Base-by-base conservation (phyloP, 2,113 vertebrate species). In the Atrichornis clamosus region DNA sequence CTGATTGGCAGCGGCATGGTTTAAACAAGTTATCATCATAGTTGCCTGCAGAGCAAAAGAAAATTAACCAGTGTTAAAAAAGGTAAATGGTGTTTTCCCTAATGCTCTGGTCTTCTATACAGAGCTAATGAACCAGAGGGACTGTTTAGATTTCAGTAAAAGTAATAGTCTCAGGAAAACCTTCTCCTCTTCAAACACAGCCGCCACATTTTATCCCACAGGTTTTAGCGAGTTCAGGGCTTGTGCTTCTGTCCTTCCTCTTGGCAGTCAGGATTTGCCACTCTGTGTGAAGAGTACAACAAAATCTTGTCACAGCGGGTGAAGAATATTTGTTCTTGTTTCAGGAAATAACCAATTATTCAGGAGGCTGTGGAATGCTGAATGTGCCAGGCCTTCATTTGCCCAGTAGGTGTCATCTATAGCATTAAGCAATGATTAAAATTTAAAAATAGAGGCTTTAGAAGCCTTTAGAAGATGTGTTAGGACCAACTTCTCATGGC, bases 391-490 rank as follows among this genome's bases (percentile, higher is more conserved):
- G 52, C 68, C 44, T 84, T 70, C n/a, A 2, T 89, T 81, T 93
- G 95, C 56, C 95, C 95, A 93, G 95, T 80, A 96, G 93, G 73
- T 95, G 93, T 96, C 95, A 90, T 84, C 72, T 96, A 7, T 23
- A 42, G 92, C 95, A 95, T 72, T 90, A 86, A 44, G 26, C 56
- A 94, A 44, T 53, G 63, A 68, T 77, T 81, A 78, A 74, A 63
- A 78, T 72, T 87, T 41, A 90, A 75, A 65, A 70, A 56, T 13
- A 44, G 42, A 85, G 46, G 18, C 63, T 82, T 75, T 60, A 46
- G 41, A 28, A 18, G n/a, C n/a, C n/a, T n/a, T n/a, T n/a, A n/a
- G 22, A 58, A 80, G 37, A 21, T 41, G 10, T 19, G 9, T 80
- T 58, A 77, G 67, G 28, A 73, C 6, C 28, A 70, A 59, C 39